Evolutionary conservation across 2,888 invertebrate genomes (phyloP).

Genomic region (Coelopa pilipes): DNA sequence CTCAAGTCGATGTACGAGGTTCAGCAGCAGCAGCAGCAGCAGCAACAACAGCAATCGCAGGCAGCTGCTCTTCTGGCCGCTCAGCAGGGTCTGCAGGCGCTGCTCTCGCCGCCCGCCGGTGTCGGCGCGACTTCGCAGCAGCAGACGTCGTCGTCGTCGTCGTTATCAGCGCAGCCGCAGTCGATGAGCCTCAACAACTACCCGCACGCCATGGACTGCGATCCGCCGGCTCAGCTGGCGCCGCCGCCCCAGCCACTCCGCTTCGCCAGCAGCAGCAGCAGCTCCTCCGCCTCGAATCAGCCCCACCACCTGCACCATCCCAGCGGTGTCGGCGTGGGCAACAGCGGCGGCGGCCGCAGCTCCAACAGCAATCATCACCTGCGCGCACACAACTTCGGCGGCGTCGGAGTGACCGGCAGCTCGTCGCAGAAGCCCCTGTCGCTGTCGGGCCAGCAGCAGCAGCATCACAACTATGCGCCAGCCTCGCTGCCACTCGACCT

Average conservation of each 20-base stretch:
- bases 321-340: constrained; percentile 40
- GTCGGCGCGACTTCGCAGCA: constrained; percentile 30
- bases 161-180: constrained; percentile 41
- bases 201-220: constrained; percentile 80
- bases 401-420: constrained; percentile 6
- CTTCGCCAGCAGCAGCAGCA: constrained; percentile 38
- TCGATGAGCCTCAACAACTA: constrained; percentile 58
- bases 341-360: constrained; percentile 31
- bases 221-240: constrained; percentile 69
- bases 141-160: constrained; percentile 37
- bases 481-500: constrained; percentile 64
- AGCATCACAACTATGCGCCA: constrained; percentile 57
- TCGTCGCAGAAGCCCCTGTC: constrained; percentile 44
- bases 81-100: constrained; percentile 55
- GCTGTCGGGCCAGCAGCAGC: constrained; percentile 37
- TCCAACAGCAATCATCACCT: constrained; percentile 37
- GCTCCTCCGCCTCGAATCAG: constrained; percentile 20
- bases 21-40: constrained; percentile 44
- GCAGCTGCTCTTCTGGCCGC: constrained; percentile 50
- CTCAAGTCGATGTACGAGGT: constrained; percentile 47
- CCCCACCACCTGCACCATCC: constrained; percentile 48
- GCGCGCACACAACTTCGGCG: constrained; percentile 40
- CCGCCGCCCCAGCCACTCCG: constrained; percentile 51
- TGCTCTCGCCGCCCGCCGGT: constrained; percentile 49
- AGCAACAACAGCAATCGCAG: constrained; percentile 49